These are phyloP conservation scores for Chloebia gouldiae DNA, from an alignment of 2,113 vertebrate species.

Conservation along the genomic window DNA sequence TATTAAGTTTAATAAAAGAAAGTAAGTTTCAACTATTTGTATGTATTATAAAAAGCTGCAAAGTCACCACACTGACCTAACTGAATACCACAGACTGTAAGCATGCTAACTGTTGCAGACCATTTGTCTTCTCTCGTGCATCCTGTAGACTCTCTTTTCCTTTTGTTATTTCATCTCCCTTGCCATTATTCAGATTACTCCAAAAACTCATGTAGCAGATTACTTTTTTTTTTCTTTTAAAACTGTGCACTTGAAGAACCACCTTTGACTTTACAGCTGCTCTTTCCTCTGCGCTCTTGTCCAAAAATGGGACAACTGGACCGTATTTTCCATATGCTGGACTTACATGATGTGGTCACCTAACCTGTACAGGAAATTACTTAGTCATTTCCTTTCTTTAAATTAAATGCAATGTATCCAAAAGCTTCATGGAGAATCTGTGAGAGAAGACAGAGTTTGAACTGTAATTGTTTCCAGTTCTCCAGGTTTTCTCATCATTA, in stretches of 20 bases:
- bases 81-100: neutral
- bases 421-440: neutral
- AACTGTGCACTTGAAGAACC: neutral
- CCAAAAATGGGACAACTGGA: neutral
- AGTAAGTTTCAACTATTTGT: neutral
- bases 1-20: neutral
- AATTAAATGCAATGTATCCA: neutral
- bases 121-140: slow-evolving; percentile 15
- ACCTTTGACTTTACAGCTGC: neutral
- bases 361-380: neutral
- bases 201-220: slow-evolving; percentile 78
- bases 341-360: neutral
- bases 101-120: neutral
- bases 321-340: neutral
- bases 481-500: neutral
- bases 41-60: neutral
- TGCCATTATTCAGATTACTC: slow-evolving; percentile 72
- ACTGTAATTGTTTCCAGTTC: slow-evolving; percentile 7
- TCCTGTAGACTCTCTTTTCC: slow-evolving; percentile 51
- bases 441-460: neutral
- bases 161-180: slow-evolving; percentile 56
- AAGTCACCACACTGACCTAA: neutral
- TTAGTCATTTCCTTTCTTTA: neutral
- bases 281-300: neutral
- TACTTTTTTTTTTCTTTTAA: neutral